Base-by-base conservation (phyloP, 2,113 vertebrate species). In the Tor tambroides region DNA sequence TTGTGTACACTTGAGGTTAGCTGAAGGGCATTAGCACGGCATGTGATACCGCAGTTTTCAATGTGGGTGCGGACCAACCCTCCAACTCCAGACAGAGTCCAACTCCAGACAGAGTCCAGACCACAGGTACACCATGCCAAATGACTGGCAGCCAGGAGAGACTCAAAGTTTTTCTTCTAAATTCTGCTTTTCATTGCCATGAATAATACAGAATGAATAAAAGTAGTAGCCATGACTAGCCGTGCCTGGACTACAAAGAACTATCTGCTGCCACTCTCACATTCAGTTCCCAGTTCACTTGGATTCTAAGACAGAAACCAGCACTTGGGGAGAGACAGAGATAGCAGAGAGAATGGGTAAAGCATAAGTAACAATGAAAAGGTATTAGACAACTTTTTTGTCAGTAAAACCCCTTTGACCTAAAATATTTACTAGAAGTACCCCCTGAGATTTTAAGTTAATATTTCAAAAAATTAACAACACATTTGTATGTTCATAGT, bases 221-320 rank as follows among this genome's bases (percentile, higher is more conserved):
- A 59, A 88, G 89, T 84, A 81, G 82, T 90, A 80, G 26, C 87
- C 86, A 92, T 77, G 85, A 91, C 85, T 77, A 49, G 81, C 88
- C 91, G 92, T 95, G 94, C 91, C 88, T 87, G 32, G 94, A 94
- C 91, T 94, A 88, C 90, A 92, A 94, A 95, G 74, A 83, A 86
- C 76, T 71, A 74, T 26, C 78, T 86, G 67, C 15, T 79, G 88
- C 88, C 88, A 82, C 72, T 77, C 83, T 91, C 88, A 86, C 91
- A 94, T 91, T 93, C 91, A 93, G 85, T 23, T 89, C 89, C 86
- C 46, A 91, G 89, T 89, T 86, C 76, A 87, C 41, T 59, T 6
- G 28, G 28, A 49, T 38, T 77, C 7, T 32, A 59, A 82, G 28
- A 72, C 61, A 83, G 72, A 83, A 11, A 79, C 81, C 11, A 72